phyloP scores from a whole-genome alignment of 2,888 invertebrate species.

The Sarcophaga caerulescens region DNA sequence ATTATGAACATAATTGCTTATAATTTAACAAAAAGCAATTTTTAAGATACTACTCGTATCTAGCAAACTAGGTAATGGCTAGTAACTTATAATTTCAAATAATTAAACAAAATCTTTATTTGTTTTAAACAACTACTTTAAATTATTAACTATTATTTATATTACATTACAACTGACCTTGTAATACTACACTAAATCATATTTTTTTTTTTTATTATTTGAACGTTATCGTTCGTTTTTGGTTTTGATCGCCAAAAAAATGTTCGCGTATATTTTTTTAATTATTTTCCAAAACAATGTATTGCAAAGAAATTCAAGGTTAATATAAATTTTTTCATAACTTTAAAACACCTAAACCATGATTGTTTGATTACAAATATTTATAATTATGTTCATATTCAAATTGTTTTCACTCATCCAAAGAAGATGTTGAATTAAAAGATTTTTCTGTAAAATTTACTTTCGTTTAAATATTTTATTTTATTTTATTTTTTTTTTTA shows the following conservation, averaged over 20 bases:
- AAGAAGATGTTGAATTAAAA: constrained; percentile 29
- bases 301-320: constrained; percentile 59
- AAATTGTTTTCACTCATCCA: constrained; percentile 62
- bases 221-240: not conserved
- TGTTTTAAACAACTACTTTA: not conserved
- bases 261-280: constrained; percentile 4
- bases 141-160: not conserved
- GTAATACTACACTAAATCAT: constrained; percentile 22
- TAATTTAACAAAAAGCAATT: no score
- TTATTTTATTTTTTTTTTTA: not conserved
- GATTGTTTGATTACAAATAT: constrained; percentile 55
- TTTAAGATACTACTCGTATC: no score
- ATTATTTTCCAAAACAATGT: constrained; percentile 36
- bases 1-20: no score
- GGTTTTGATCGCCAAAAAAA: constrained; percentile 15
- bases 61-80: no score
- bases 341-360: constrained; percentile 4
- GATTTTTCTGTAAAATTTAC: constrained; percentile 49
- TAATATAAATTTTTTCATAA: constrained; percentile 21
- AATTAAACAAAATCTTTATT: not conserved
- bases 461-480: constrained; percentile 56
- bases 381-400: constrained; percentile 59
- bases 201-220: constrained; percentile 3
- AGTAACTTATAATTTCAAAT: no score
- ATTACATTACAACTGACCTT: constrained; percentile 37